Percentiles rank a stretch among this genome's conserved stretches.
These are phyloP conservation scores for Oriolus oriolus DNA, from an alignment of 2,113 vertebrate genomes.

Conservation along the genomic window DNA sequence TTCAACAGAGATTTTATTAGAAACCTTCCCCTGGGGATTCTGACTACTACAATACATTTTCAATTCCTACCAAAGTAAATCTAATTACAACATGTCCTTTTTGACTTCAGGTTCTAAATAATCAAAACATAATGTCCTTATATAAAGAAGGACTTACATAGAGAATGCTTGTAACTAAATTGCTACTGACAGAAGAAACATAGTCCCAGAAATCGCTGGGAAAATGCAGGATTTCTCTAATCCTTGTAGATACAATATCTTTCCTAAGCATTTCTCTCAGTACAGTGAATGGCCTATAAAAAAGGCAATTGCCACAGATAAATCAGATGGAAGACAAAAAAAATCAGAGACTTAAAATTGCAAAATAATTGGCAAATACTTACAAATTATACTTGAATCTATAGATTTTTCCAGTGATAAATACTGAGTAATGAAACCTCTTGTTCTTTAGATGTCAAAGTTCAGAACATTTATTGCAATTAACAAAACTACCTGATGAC, in stretches of 20 bases:
- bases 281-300: neutral
- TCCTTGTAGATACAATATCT: neutral
- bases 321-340: neutral
- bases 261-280: neutral
- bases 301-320: neutral
- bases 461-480: neutral
- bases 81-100: neutral
- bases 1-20: slow-evolving; percentile 1
- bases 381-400: neutral
- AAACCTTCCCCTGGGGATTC: neutral
- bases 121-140: neutral
- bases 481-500: neutral
- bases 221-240: neutral
- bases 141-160: neutral
- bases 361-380: neutral
- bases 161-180: neutral
- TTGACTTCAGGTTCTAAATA: slow-evolving; percentile 2
- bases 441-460: neutral
- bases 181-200: neutral
- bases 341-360: neutral
- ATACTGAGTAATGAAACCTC: neutral
- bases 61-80: neutral
- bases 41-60: neutral
- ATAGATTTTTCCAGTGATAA: neutral
- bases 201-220: neutral